phyloP scores from a whole-genome alignment of 2,888 invertebrate species.

The Pharmacophagus antenor region DNA sequence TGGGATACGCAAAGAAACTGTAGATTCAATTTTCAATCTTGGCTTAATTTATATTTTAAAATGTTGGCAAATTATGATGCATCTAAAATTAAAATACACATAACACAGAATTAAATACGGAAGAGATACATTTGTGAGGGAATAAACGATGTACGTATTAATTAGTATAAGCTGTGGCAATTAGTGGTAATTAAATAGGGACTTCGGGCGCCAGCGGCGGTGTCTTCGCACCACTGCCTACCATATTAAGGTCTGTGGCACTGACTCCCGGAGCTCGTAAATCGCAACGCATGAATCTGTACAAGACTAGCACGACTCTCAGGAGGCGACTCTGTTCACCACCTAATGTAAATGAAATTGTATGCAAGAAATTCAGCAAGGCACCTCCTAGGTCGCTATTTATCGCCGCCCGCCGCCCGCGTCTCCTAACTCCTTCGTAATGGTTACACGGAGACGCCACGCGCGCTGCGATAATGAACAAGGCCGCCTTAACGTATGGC shows the following conservation, averaged over 20 bases:
- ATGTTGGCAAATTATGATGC: no score
- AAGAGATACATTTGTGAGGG: conserved; percentile 44
- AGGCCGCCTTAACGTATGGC: conserved; percentile 71
- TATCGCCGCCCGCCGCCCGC: conserved; percentile 69
- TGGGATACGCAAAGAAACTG: not conserved
- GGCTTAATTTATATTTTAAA: conserved; percentile 35
- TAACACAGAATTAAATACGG: not conserved
- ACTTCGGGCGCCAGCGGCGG: conserved; percentile 52
- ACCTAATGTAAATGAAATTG: conserved; percentile 80
- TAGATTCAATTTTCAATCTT: not conserved
- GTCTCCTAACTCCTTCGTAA: conserved; percentile 75
- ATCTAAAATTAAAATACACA: not conserved
- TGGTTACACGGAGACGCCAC: conserved; percentile 70
- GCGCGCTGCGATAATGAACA: conserved; percentile 69
- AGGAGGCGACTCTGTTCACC: conserved; percentile 64
- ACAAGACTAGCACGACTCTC: conserved; percentile 72
- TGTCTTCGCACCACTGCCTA: conserved; percentile 53
- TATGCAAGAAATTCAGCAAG: conserved; percentile 77
- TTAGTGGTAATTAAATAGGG: conserved; percentile 76
- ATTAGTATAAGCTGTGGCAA: conserved; percentile 66
- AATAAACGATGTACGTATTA: conserved; percentile 67
- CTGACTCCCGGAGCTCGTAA: conserved; percentile 67
- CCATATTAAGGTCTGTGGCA: conserved; percentile 70
- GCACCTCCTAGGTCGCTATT: conserved; percentile 71
- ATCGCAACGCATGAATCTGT: conserved; percentile 76